Conservation (phyloP, 2,888 invertebrate species). For the Cybosia mesomella region DNA sequence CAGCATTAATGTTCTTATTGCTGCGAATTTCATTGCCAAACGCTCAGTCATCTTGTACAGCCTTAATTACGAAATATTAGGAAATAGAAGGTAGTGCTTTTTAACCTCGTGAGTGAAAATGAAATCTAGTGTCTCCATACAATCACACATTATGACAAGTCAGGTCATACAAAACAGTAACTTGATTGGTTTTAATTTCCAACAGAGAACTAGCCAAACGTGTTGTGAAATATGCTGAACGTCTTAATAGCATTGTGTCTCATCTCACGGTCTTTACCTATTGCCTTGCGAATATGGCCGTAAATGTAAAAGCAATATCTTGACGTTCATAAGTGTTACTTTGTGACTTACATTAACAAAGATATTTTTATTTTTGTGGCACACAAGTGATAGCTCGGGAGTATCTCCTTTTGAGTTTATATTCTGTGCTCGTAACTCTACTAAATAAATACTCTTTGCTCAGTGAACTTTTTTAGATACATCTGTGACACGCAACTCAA, state of each 20-base stretch:
- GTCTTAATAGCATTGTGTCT: too few species aligned
- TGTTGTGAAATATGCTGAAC: background rate
- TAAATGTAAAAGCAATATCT: background rate
- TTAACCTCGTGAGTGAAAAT: background rate
- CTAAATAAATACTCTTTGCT: slow-evolving; percentile 4
- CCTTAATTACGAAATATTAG: background rate
- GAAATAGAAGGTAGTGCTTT: background rate
- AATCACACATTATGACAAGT: background rate
- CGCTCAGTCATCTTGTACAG: background rate
- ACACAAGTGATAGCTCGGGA: background rate
- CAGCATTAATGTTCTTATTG: background rate
- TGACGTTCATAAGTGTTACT: background rate
- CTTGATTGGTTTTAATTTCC: background rate
- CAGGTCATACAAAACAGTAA: background rate
- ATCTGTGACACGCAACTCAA: background rate
- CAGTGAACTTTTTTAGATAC: background rate
- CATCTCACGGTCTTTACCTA: too few species aligned
- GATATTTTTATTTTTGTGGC: background rate
- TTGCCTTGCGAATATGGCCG: too few species aligned
- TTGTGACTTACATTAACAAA: background rate
- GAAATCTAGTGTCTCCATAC: background rate
- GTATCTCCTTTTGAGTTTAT: background rate
- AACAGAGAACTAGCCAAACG: background rate
- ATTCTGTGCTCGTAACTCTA: background rate
- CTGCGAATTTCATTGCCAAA: background rate